Evolutionary conservation across 2,888 invertebrate species (phyloP), one percentile per base, ranked within the genome.

Genomic region (Athalia circularis): DNA sequence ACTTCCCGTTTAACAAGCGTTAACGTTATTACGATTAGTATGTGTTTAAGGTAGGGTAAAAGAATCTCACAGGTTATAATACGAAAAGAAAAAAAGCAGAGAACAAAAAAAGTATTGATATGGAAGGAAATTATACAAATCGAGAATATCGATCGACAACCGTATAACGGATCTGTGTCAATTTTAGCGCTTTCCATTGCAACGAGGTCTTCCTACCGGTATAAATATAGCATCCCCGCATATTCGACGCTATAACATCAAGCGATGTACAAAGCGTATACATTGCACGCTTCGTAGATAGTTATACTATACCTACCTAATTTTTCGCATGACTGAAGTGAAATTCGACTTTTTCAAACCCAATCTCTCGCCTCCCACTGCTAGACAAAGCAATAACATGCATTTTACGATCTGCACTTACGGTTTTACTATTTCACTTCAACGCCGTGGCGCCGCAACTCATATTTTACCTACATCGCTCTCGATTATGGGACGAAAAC

Each of bases 161-260:
- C 75, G 62, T 75, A 61, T 29, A 59, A 52, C 75, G 75, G 62
- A 75, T 50, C 75, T 75, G 75, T 75, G 75, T 75, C 75, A 75
- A 75, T 75, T 75, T 75, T 75, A 75, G 75, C 75, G 75, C 75
- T 75, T 75, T 75, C 75, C 75, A 75, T 75, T 75, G 75, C 75
- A 75, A 62, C 75, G 75, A 75, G 75, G 75, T 75, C 75, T 75
- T 62, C 62, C 15, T 48, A 45, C 62, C 62, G 72, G 72, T 59
- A 45, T 72, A 59, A 72, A 75, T 64, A 48, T 64, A 75, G 75
- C 75, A 75, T 61, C 75, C 75, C 75, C 50, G 62, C 50, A 61
- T 62, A 61, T 64, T 75, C 64, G 6, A 61, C 57, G 59, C 29
- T 13, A 13, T 48, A 45, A 9, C 2, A 59, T 72, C 72, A 9